Conservation (phyloP, 2,888 invertebrate species). For the Drosophila longiperda region DNA sequence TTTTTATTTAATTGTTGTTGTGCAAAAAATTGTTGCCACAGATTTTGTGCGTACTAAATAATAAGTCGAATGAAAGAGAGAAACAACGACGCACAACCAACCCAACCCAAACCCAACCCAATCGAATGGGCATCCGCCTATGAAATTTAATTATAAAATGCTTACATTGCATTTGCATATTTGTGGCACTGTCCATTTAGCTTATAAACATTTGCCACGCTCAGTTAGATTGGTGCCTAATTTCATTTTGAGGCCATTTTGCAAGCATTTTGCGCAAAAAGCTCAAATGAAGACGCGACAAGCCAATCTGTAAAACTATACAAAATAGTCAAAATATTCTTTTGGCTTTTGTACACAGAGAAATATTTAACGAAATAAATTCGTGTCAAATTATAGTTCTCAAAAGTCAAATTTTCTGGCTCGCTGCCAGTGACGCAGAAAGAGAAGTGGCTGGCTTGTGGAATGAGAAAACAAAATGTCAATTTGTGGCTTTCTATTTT, state of each 20-base stretch:
- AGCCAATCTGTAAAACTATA: neutral
- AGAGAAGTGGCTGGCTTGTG: neutral
- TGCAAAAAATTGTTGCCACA: slow-evolving; percentile 23
- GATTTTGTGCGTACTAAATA: slow-evolving; percentile 54
- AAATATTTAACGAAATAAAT: slow-evolving; percentile 62
- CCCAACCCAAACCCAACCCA: slow-evolving; percentile 4
- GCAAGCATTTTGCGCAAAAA: slow-evolving; percentile 20
- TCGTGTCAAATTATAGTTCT: slow-evolving; percentile 76
- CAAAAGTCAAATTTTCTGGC: slow-evolving; percentile 71
- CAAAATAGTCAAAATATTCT: neutral
- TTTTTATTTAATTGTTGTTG: slow-evolving; percentile 53
- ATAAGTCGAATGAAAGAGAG: slow-evolving; percentile 27
- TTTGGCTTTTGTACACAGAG: slow-evolving; percentile 13
- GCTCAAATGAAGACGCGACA: slow-evolving; percentile 23
- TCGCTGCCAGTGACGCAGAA: slow-evolving; percentile 28
- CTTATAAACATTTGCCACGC: slow-evolving; percentile 66
- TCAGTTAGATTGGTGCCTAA: slow-evolving; percentile 54
- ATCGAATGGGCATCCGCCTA: slow-evolving; percentile 42
- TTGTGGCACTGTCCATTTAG: slow-evolving; percentile 52
- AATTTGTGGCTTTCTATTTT: slow-evolving; percentile 38
- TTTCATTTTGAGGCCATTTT: slow-evolving; percentile 46
- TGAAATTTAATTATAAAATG: slow-evolving; percentile 77
- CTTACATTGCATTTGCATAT: slow-evolving; percentile 74
- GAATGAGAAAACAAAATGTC: slow-evolving; percentile 19
- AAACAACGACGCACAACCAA: neutral